A percentile compares a stretch with the other conserved stretches of the same genome.
Evolutionary conservation across 1,140 invertebrate species (phyloP).

Genomic region (Drosophila hydei): DNA sequence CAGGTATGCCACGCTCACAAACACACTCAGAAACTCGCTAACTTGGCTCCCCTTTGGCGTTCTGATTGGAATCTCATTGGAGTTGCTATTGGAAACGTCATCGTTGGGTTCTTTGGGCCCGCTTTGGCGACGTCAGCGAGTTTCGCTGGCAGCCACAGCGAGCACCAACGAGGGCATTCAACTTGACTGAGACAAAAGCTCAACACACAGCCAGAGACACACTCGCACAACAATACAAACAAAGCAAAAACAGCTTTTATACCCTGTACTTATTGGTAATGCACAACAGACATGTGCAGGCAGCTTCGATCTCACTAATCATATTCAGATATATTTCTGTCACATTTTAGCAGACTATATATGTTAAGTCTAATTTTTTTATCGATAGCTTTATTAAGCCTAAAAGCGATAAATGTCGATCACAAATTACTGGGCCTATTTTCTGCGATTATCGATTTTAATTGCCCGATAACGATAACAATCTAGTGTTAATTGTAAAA

Average conservation of each 20-base stretch:
- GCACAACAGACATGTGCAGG: no score
- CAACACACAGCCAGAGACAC: slow-evolving; percentile 6
- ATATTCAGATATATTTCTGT: no score
- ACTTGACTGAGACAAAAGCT: slow-evolving; percentile 42
- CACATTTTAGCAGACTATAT: no score
- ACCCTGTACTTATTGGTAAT: not conserved
- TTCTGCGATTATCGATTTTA: no score
- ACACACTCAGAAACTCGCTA: slow-evolving; percentile 5
- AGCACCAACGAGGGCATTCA: slow-evolving; percentile 66
- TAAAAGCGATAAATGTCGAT: no score
- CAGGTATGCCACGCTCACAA: slow-evolving; percentile 27
- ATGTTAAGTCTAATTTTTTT: no score
- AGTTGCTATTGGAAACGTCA: slow-evolving; percentile 1
- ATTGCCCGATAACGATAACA: no score
- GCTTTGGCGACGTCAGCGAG: slow-evolving; percentile 4
- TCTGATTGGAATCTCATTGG: slow-evolving; percentile 59
- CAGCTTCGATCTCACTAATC: no score
- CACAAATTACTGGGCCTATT: no score
- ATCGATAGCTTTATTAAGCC: no score
- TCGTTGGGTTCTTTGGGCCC: slow-evolving; percentile 27
- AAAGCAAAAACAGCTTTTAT: slow-evolving; percentile 46
- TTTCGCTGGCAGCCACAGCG: slow-evolving; percentile 27
- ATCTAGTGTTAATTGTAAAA: no score
- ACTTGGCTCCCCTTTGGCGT: slow-evolving; percentile 27
- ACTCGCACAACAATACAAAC: slow-evolving; percentile 22